Percentiles rank a stretch among this genome's conserved stretches.
Evolutionary conservation across 2,797 vertebrate species (phyloP).

Genomic region (Centroberyx gerrardi): DNA sequence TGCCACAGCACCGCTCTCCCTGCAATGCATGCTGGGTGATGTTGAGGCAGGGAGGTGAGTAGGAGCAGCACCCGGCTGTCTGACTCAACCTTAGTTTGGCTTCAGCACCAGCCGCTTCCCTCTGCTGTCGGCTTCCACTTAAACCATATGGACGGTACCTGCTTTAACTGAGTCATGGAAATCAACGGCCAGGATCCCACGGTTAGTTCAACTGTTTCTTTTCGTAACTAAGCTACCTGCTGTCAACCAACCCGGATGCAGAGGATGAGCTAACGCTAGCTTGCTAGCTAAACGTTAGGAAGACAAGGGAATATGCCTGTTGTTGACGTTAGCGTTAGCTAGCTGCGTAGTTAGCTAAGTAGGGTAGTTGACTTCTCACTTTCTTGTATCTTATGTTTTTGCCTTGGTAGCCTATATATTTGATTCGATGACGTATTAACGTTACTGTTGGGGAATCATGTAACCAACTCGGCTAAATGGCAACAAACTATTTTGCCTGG

Average conservation of each 20-base stretch:
- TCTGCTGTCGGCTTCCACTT: not conserved
- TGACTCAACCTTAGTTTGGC: conserved; percentile 57
- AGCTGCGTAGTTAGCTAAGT: conserved; percentile 69
- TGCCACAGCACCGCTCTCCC: conserved; percentile 22
- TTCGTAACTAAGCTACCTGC: conserved; percentile 35
- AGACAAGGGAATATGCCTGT: conserved; percentile 25
- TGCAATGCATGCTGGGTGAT: conserved; percentile 82
- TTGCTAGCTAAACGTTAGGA: conserved; percentile 27
- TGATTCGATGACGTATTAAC: fast-evolving
- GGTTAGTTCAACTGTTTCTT: conserved; percentile 62
- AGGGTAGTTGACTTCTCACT: conserved; percentile 19
- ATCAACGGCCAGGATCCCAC: conserved; percentile 34
- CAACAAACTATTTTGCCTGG: not conserved
- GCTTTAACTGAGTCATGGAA: conserved; percentile 69
- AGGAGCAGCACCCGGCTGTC: conserved; percentile 58
- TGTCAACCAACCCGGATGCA: conserved; percentile 51
- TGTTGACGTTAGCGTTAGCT: conserved; percentile 50
- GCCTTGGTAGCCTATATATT: too few species aligned
- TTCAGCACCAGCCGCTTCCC: conserved; percentile 27
- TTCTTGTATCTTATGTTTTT: not conserved
- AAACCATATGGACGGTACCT: conserved; percentile 17
- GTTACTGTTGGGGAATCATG: not conserved
- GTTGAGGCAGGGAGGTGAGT: conserved; percentile 45
- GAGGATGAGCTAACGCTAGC: conserved; percentile 33
- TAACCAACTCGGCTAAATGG: not conserved